phyloP scores from a whole-genome alignment of 2,888 invertebrate species.

The Drosophila nr. medialis region DNA sequence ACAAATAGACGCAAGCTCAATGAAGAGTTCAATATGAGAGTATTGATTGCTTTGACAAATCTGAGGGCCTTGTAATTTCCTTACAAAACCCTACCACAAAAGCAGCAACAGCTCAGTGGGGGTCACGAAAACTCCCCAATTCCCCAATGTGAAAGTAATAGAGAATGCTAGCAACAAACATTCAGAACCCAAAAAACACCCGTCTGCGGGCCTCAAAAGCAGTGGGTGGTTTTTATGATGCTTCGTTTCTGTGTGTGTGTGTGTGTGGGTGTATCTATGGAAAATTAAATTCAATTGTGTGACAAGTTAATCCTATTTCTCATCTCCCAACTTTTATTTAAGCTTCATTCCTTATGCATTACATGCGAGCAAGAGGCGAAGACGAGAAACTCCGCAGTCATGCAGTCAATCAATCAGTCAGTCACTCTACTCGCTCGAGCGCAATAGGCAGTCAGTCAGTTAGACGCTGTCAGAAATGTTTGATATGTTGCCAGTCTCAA shows the following conservation, averaged over 20 bases:
- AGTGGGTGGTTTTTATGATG: constrained; percentile 49
- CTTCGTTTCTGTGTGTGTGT: constrained; percentile 33
- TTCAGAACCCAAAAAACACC: constrained; percentile 17
- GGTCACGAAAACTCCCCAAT: not conserved
- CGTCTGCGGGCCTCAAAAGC: constrained; percentile 1
- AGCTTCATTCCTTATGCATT: constrained; percentile 81
- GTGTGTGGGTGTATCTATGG: constrained; percentile 58
- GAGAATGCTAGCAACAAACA: constrained; percentile 38
- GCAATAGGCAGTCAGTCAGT: constrained; percentile 37
- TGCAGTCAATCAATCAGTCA: constrained; percentile 62
- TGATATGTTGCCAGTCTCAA: constrained; percentile 58
- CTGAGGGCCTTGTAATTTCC: constrained; percentile 71
- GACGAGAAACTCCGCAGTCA: constrained; percentile 39
- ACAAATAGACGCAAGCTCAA: constrained; percentile 22
- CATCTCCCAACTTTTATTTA: constrained; percentile 80
- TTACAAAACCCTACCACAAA: constrained; percentile 61
- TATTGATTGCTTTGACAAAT: constrained; percentile 77
- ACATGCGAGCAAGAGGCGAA: constrained; percentile 48
- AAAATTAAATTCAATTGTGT: constrained; percentile 84
- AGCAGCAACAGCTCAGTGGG: constrained; percentile 31
- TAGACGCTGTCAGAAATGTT: constrained; percentile 71
- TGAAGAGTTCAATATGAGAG: constrained; percentile 40
- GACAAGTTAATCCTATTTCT: constrained; percentile 83
- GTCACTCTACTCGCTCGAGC: constrained; percentile 24
- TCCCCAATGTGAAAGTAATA: constrained; percentile 70